Evolutionary conservation across 2,888 invertebrate species (phyloP), one percentile per base, ranked within the genome.

Genomic region (Caenorhabditis sinica): DNA sequence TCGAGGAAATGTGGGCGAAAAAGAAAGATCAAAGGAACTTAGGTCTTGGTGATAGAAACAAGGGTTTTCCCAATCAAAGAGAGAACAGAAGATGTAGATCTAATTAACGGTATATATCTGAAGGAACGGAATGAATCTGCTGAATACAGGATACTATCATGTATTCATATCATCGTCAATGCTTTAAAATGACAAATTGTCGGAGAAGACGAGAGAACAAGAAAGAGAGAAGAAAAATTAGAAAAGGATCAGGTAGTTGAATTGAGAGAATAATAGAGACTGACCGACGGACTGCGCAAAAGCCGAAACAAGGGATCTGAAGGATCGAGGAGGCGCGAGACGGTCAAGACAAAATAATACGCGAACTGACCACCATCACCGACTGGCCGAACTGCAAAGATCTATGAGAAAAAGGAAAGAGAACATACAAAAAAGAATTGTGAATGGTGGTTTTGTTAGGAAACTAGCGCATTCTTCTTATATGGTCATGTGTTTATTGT

Each of bases 371-470:
- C 58, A 72, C 58, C 43, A 61, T 30, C 58, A 71, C 40, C 58
- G 33, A 75, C 33, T 33, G 68, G 43, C 71, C 71, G 71, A 71
- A 79, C 79, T 79, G 79, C 79, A 79, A 79, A 63, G 40, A 69
- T 69, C 56, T 69, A 13, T 56, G 75, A 56, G 60, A 58, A 30
- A 49, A 77, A 61, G 33, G 25, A 49, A 33, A 13, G 66, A 28
- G 33, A 56, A 33, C 76, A 36, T 60, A 58, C 68, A 68, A 56
- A 45, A 72, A 72, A 25, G 53, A 25, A 60, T 56, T 71, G 71
- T 58, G 51, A 68, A 68, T 28, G n/a, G 68, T 56, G 53, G 68
- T 68, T 68, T 68, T 51, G 65, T 49, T 49, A 33, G 33, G n/a
- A 68, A 68, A 53, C 68, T 23, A 36, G 49, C 68, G 68, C 30